Conservation (phyloP, 2,888 invertebrate genomes). For the Pasiphila rectangulata region DNA sequence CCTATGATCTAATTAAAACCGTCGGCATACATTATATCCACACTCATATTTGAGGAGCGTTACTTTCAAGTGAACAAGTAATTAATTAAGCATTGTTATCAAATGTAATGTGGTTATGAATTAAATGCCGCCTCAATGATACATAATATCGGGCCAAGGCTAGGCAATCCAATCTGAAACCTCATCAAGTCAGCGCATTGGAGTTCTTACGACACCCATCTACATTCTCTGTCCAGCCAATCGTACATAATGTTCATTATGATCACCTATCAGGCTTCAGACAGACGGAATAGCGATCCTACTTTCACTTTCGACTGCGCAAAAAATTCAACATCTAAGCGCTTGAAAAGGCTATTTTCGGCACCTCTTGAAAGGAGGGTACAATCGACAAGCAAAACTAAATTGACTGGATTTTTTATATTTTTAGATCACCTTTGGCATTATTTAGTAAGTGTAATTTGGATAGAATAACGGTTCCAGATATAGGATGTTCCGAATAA, state of each 20-base stretch:
- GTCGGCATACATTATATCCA: no score
- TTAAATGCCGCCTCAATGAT: not conserved
- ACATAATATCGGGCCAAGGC: not conserved
- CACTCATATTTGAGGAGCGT: no score
- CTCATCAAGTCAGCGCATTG: not conserved
- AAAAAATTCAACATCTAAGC: conserved; percentile 21
- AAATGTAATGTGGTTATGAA: no score
- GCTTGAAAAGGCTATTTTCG: conserved; percentile 25
- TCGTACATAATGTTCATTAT: conserved; percentile 28
- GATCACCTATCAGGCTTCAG: conserved; percentile 27
- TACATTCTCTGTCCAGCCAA: conserved; percentile 18
- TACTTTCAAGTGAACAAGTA: no score
- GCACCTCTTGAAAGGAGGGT: conserved; percentile 11
- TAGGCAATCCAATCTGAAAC: not conserved
- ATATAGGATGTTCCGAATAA: no score
- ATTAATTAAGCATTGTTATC: no score
- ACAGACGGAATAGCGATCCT: conserved; percentile 15
- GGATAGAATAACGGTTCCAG: no score
- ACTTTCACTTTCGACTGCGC: conserved; percentile 30
- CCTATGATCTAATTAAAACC: no score
- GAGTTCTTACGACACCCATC: conserved; percentile 14
- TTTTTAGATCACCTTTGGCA: no score
- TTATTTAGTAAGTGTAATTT: no score
- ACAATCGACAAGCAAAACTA: not conserved
- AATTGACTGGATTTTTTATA: no score